Percentiles rank a stretch among this genome's conserved stretches.
These are phyloP conservation scores for Muntiacus reevesi DNA, from an alignment of 2,113 vertebrate species.

Conservation along the genomic window DNA sequence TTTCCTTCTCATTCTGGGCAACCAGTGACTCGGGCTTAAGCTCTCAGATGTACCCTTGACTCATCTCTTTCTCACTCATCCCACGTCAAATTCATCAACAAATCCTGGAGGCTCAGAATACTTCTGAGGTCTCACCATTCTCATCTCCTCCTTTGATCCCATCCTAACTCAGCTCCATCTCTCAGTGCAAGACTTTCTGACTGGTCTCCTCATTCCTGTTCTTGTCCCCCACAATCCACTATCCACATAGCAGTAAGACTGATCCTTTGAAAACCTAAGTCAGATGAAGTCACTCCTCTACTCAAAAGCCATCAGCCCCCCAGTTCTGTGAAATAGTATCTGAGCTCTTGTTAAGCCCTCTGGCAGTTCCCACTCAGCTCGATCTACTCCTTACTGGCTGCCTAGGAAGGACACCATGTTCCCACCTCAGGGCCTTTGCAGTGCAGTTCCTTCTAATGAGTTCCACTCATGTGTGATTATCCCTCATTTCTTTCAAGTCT, in stretches of 20 bases:
- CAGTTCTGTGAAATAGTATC: not conserved
- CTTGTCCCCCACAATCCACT: not conserved
- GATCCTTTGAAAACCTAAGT: not conserved
- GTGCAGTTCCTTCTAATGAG: not conserved
- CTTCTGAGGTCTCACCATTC: not conserved
- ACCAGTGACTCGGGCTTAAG: not conserved
- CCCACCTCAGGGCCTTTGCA: not conserved
- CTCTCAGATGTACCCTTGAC: not conserved
- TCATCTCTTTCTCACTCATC: not conserved
- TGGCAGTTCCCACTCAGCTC: not conserved
- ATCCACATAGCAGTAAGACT: not conserved
- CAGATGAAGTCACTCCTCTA: not conserved
- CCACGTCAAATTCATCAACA: not conserved
- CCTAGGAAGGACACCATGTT: not conserved
- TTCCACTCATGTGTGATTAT: not conserved
- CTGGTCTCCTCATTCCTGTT: not conserved
- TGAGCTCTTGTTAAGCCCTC: not conserved
- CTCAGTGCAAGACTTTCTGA: not conserved
- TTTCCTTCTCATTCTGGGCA: not conserved
- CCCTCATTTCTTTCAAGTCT: not conserved
- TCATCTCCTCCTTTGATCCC: not conserved
- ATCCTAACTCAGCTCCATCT: not conserved
- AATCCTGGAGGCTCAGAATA: not conserved
- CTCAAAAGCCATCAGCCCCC: not conserved
- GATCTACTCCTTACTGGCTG: not conserved